Conservation (phyloP, 2,888 invertebrate species). For the Exephanes ischioxanthus region DNA sequence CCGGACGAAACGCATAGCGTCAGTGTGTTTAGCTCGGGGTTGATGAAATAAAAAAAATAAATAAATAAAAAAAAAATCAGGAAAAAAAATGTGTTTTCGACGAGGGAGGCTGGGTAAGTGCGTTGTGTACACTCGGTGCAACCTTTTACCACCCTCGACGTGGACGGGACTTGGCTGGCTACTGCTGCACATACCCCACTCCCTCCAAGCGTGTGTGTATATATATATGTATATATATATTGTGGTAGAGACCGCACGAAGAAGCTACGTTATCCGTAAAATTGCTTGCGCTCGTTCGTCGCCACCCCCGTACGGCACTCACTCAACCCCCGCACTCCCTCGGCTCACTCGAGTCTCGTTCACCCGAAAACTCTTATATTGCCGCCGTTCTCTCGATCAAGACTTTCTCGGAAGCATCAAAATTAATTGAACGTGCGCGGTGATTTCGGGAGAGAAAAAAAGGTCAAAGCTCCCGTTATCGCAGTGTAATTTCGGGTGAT, state of each 20-base stretch:
- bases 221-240: conserved; percentile 1
- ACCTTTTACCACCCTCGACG: conserved; percentile 77
- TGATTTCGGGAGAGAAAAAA: conserved; percentile 71
- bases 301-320: conserved; percentile 30
- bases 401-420: conserved; percentile 65
- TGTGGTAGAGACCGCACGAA: conserved; percentile 63
- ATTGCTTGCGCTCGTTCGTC: conserved; percentile 76
- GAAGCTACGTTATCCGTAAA: conserved; percentile 76
- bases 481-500: neutral
- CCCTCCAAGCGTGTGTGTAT: neutral
- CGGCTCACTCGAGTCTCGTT: conserved; percentile 29
- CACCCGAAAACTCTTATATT: conserved; percentile 24
- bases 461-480: neutral
- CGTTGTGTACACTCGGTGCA: conserved; percentile 75
- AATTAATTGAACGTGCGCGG: conserved; percentile 76
- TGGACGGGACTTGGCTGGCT: conserved; percentile 43
- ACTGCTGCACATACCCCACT: conserved; percentile 21
- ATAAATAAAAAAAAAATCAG: conserved; percentile 24
- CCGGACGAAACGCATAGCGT: conserved; percentile 38
- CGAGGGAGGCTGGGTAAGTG: conserved; percentile 76
- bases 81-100: conserved; percentile 36
- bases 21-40: conserved; percentile 55
- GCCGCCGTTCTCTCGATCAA: conserved; percentile 46
- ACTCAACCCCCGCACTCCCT: conserved; percentile 41
- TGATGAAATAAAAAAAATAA: conserved; percentile 36